Evolutionary conservation across 1,140 invertebrate species (phyloP).

Genomic region (Rhyzopertha dominica): DNA sequence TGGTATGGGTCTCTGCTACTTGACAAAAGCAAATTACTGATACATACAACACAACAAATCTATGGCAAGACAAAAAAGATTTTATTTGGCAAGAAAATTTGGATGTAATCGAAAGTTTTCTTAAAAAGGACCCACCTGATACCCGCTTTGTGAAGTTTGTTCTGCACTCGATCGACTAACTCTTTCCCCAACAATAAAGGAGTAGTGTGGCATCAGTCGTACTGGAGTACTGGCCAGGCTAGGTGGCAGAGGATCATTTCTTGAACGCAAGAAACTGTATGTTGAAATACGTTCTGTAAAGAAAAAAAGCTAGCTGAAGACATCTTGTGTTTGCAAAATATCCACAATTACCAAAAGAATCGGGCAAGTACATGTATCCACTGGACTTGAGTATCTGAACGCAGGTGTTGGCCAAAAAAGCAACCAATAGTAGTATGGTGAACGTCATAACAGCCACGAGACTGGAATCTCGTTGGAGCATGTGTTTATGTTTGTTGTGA

Average conservation of each 20-base stretch:
- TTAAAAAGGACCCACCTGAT: constrained; percentile 59
- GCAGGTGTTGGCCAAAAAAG: constrained; percentile 77
- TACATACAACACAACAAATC: too few species aligned
- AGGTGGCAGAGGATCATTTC: constrained; percentile 48
- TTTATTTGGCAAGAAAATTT: too few species aligned
- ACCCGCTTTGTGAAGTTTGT: constrained; percentile 59
- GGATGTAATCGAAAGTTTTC: too few species aligned
- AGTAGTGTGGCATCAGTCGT: constrained; percentile 63
- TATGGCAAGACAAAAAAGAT: too few species aligned
- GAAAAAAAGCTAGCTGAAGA: constrained; percentile 21
- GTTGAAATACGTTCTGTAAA: constrained; percentile 65
- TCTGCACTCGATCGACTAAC: constrained; percentile 55
- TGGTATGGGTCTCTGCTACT: too few species aligned
- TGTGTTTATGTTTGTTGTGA: constrained; percentile 62
- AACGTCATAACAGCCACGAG: constrained; percentile 75
- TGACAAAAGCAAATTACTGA: too few species aligned
- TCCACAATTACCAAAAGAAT: constrained; percentile 72
- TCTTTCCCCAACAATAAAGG: constrained; percentile 65
- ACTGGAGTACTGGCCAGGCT: constrained; percentile 51
- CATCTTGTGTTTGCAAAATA: too few species aligned
- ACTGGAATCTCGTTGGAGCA: constrained; percentile 72
- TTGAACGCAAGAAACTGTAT: constrained; percentile 64
- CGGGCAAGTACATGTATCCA: constrained; percentile 69
- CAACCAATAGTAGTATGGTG: constrained; percentile 64
- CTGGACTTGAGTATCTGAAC: constrained; percentile 66